Conservation (phyloP, 2,113 vertebrate species). For the Dicrurus megarhynchus region DNA sequence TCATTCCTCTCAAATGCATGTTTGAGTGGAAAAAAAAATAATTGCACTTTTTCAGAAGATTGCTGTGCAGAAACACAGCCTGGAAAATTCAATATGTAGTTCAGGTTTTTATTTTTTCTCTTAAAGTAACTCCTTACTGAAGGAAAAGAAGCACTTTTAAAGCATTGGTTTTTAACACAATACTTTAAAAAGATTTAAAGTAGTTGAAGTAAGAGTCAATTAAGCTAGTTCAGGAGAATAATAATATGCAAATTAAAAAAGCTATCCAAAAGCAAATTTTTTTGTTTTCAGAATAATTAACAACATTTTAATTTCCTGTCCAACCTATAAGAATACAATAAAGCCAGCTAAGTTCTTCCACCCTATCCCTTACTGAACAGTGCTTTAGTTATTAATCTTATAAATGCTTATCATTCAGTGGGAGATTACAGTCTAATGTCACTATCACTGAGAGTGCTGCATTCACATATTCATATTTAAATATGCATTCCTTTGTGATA, state of each 20-base stretch:
- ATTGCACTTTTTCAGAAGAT: conserved; percentile 78
- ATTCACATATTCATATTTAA: background rate
- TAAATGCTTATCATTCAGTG: background rate
- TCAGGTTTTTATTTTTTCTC: conserved; percentile 62
- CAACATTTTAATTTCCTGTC: background rate
- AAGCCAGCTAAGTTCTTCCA: background rate
- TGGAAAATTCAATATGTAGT: conserved; percentile 77
- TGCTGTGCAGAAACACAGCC: conserved; percentile 75
- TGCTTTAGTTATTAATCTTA: background rate
- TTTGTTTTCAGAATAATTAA: background rate
- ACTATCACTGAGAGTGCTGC: background rate
- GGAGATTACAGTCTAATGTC: background rate
- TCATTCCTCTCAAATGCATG: conserved; percentile 82
- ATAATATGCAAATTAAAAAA: background rate
- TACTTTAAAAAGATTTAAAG: conserved; percentile 45
- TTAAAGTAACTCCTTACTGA: conserved; percentile 46
- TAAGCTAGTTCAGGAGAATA: background rate
- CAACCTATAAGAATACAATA: background rate
- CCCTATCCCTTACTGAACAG: background rate
- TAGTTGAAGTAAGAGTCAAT: conserved; percentile 25
- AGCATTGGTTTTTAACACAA: background rate
- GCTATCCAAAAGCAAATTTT: background rate
- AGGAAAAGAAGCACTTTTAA: conserved; percentile 44
- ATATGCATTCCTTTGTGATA: background rate
- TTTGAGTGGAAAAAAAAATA: conserved; percentile 77